Base-by-base conservation (phyloP, 2,888 invertebrate species). In the Synergus itoensis region DNA sequence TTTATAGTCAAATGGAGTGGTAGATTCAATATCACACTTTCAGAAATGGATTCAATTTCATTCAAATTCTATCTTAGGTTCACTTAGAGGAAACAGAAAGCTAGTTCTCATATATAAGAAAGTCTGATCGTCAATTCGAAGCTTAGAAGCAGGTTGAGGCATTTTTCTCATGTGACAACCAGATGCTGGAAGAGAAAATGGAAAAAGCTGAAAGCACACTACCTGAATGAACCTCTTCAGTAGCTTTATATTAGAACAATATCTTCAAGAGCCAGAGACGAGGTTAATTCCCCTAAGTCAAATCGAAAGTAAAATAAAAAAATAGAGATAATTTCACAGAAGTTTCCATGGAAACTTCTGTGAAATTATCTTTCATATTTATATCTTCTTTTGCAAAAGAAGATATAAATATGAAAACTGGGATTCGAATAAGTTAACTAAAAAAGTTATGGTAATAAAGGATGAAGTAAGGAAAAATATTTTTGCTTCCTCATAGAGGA, bases 201-300 rank as follows among this genome's bases (percentile, higher is more conserved):
- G 48, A 73, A 73, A 73, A 73, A 73, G 48, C 16, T 73, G 48
- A 73, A 53, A 48, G 53, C 73, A 73, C n/a, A 53, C 36, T 53
- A 69, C 36, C 48, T 69, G 67, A 69, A 69, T 45, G 45, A 69
- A 67, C 45, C 45, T 28, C 45, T 45, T 45, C 28, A 48, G 14
- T 16, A 12, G 45, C 67, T 48, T 14, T 48, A 16, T 69, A 69
- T 69, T 28, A 69, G 45, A 69, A 45, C 67, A 69, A 48, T 69
- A 48, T 45, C 67, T 67, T 69, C 9, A 8, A 14, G 7, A 65
- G 43, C 9, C 1, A 43, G 18, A 18, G 4, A 18, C 3, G 21
- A 21, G 21, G 28, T 28, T 69, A 16, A 69, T 48, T 45, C 18
- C 7, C 43, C 18, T 16, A 9, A 69, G 14, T 12, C 9, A 69